Evolutionary conservation across 2,797 vertebrate genomes (phyloP).

Genomic region (Lithobates sylvaticus): DNA sequence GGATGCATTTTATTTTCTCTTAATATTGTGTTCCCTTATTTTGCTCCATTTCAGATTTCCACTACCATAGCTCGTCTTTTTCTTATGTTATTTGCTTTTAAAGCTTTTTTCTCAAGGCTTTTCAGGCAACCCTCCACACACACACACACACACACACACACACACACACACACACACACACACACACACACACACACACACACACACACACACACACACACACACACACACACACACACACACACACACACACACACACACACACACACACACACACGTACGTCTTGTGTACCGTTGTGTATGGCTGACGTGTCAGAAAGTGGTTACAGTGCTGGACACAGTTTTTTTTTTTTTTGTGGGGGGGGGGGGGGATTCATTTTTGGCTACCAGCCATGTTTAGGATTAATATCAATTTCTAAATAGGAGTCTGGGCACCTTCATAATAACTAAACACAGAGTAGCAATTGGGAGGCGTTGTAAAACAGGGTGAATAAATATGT

Average conservation of each 20-base stretch:
- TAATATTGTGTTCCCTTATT: constrained; percentile 2
- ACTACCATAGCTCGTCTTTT: not conserved
- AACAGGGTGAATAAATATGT: no score
- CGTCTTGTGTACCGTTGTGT: not conserved
- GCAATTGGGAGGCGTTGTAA: no score
- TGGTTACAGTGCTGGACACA: constrained; percentile 17
- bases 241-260: no score
- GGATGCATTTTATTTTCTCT: constrained; percentile 47
- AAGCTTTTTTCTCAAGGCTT: not conserved
- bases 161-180: no score
- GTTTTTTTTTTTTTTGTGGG: not conserved
- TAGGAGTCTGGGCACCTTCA: not conserved
- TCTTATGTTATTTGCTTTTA: not conserved
- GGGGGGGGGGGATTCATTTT: not conserved
- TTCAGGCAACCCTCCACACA: not conserved
- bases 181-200: no score
- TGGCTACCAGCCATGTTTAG: no score
- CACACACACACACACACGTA: no score
- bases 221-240: no score
- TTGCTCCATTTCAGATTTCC: not conserved
- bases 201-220: no score
- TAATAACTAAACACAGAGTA: not conserved
- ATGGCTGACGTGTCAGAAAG: constrained; percentile 4
- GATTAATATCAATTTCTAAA: not conserved
- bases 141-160: no score